Base-by-base conservation (phyloP, 2,797 vertebrate genomes). In the Scyliorhinus canicula region DNA sequence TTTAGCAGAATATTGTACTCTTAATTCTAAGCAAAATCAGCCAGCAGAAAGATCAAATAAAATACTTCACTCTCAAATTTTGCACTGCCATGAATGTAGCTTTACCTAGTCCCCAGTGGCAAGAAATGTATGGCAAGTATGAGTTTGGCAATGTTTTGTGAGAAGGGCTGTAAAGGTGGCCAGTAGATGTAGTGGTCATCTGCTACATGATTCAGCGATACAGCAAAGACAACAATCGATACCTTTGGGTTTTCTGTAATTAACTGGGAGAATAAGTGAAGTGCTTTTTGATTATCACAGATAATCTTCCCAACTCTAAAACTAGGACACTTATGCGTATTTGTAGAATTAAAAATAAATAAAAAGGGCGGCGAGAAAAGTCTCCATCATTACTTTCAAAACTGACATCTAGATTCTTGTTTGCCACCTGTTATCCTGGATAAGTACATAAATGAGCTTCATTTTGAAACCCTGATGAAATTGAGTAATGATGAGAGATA, bases 1-100 rank as follows among this genome's bases (percentile, higher is more conserved):
- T 91, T 91, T 91, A 91, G n/a, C 31, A 91, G 57, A 63, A 91
- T 60, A 3, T 90, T 28, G 55, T 90, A n/a, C 24, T 47, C 65
- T 69, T 94, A 94, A 94, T 35, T 94, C 47, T 71, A 74, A 94
- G 47, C 31, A 47, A 71, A 94, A 94, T 52, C 47, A 35, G 55
- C 26, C 67, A 94, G 93, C 67, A 19, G 52, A 52, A 94, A 94
- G 4, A 71, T 94, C 93, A 71, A 69, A 74, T 91, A 91, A 88
- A 82, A 91, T 71, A 71, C 47, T 94, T 74, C 28, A 69, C 44
- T 28, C 31, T 69, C 44, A 26, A 47, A 93, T 50, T 69, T 93
- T 69, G 91, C 88, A 93, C 65, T 16, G 28, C 90, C 12, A 19
- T 93, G 65, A 69, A 44, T 69, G 65, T 69, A 71, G 65, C 63